phyloP scores from a whole-genome alignment of 2,113 vertebrate species.

The Phrynocephalus versicolor region DNA sequence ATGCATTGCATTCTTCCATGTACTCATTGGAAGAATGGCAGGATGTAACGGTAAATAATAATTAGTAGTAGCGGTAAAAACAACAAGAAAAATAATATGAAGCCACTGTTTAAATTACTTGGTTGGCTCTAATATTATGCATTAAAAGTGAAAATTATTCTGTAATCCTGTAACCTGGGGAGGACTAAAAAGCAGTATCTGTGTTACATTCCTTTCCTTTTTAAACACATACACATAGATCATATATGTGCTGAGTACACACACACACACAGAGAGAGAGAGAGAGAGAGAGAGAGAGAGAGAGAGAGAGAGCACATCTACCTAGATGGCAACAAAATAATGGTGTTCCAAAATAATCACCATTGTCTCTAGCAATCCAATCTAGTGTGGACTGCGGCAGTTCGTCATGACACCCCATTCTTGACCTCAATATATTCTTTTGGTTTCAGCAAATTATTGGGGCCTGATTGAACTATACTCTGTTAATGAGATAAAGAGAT shows the following conservation, averaged over 20 bases:
- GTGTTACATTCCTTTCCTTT: neutral
- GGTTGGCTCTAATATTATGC: no score
- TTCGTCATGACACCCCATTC: neutral
- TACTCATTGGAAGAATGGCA: no score
- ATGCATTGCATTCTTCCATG: no score
- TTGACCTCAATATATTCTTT: neutral
- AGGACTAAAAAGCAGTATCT: neutral
- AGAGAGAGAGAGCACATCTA: neutral
- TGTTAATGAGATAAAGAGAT: constrained; percentile 7
- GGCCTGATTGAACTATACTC: constrained; percentile 45
- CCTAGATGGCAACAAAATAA: neutral
- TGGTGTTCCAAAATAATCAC: neutral
- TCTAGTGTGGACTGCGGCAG: neutral
- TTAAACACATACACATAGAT: neutral
- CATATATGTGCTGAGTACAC: no score
- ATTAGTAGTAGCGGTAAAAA: no score
- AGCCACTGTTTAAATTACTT: no score
- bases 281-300: no score
- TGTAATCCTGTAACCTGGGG: no score
- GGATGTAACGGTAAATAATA: no score
- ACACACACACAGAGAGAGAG: no score
- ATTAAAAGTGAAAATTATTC: no score
- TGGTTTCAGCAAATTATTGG: constrained; percentile 18
- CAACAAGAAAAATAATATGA: no score
- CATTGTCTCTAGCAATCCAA: neutral